Evolutionary conservation across 2,797 vertebrate genomes (phyloP).

Genomic region (Lerista edwardsae): DNA sequence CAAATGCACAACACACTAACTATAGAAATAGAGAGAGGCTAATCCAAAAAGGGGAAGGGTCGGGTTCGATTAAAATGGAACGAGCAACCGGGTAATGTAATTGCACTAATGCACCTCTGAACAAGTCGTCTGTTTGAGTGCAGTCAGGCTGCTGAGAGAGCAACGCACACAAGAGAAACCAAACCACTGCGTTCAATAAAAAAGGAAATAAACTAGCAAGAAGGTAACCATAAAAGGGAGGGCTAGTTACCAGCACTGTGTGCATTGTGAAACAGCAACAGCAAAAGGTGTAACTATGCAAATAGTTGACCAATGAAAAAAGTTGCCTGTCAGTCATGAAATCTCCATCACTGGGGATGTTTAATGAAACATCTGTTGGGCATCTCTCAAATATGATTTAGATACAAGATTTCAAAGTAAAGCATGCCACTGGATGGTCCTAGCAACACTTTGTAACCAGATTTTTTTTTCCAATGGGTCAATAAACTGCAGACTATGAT

Average conservation of each 20-base stretch:
- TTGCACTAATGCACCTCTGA: conserved; percentile 45
- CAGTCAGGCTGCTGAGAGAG: conserved; percentile 13
- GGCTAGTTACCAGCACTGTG: not conserved
- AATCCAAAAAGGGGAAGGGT: conserved; percentile 50
- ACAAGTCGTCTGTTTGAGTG: conserved; percentile 42
- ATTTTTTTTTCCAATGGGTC: not conserved
- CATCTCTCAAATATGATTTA: not conserved
- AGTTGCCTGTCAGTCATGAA: not conserved
- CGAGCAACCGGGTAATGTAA: conserved; percentile 54
- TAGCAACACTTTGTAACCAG: not conserved
- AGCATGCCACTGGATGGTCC: not conserved
- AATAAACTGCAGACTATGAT: not conserved
- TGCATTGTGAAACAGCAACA: not conserved
- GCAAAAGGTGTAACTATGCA: not conserved
- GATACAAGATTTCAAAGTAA: not conserved
- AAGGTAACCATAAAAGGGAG: not conserved
- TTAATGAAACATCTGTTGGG: not conserved
- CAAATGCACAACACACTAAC: conserved; percentile 26
- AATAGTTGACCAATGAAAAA: not conserved
- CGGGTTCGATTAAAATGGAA: conserved; percentile 49
- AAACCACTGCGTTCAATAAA: not conserved
- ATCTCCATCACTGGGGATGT: not conserved
- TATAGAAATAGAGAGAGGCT: conserved; percentile 29
- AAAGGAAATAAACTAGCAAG: not conserved
- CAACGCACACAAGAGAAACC: rapidly evolving